phyloP scores from a whole-genome alignment of 2,888 invertebrate species.

The Hyles lineata region DNA sequence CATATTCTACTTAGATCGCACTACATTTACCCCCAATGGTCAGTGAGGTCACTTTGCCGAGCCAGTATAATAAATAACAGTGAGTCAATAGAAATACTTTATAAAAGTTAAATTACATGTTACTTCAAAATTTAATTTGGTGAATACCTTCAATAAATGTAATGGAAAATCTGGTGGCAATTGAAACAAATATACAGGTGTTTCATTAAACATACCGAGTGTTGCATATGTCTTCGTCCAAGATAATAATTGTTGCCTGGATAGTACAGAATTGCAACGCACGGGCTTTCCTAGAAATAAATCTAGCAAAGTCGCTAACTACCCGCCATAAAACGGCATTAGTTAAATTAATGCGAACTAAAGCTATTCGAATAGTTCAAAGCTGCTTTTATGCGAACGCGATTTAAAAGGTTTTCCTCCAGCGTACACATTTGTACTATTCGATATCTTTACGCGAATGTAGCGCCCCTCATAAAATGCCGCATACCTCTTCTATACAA shows the following conservation, averaged over 20 bases:
- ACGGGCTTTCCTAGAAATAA: neutral
- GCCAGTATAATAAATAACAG: too few relatives aligned
- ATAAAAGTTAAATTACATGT: too few relatives aligned
- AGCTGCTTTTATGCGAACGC: slow-evolving; percentile 1
- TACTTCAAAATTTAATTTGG: too few relatives aligned
- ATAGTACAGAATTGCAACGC: neutral
- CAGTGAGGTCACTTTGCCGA: too few relatives aligned
- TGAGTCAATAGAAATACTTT: too few relatives aligned
- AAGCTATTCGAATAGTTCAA: neutral
- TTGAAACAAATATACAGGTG: too few relatives aligned
- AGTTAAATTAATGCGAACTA: slow-evolving; percentile 6
- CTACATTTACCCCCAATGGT: too few relatives aligned
- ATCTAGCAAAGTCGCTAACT: neutral
- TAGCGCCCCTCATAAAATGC: neutral
- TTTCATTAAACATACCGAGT: too few relatives aligned
- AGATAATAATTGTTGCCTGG: neutral
- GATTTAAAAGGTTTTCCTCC: neutral
- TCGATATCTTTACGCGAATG: neutral
- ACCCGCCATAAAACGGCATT: neutral
- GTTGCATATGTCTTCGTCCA: neutral
- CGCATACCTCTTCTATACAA: neutral
- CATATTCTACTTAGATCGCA: too few relatives aligned
- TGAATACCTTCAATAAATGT: too few relatives aligned
- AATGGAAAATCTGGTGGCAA: too few relatives aligned
- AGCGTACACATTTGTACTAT: neutral